Evolutionary conservation across 2,888 invertebrate genomes (phyloP), one percentile per base, ranked within the genome.

Genomic region (Belgica antarctica): DNA sequence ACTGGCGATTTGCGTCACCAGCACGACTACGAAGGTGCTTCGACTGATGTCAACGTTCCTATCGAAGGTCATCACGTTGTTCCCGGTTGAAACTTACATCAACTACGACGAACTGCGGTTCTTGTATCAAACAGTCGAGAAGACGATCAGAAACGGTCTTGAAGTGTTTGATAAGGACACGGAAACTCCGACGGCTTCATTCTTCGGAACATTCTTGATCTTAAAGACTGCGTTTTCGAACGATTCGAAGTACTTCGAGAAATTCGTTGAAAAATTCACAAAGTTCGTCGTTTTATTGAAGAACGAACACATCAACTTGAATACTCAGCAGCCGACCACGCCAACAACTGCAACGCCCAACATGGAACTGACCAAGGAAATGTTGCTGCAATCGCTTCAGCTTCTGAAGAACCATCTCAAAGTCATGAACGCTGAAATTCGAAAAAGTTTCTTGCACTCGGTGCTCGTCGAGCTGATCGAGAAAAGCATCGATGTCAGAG

Each of bases 181-280:
- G 0, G 84, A 25, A 76, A 90, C 90, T 1, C 87, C 88, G 41
- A 88, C 94, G 0, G 85, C 89, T 4, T 88, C 89, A 1, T 80
- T 97, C 3, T 92, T 94, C 74, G 94, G 96, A 0, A 94, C 96
- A 0, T 82, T 98, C 71, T 96, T 97, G 92, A 91, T 98, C 82
- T 81, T 98, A 71, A 97, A 97, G 80, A 96, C 97, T 0, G 96
- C 96, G 62, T 97, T 96, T 77, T 85, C 89, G 1, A 94, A 93
- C 75, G 95, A 94, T 79, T 89, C 91, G 1, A 88, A 90, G 19
- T 98, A 96, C 80, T 90, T 99, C 69, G 98, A 99, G 80, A 83
- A 95, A 0, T 82, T 96, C 72, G 89, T 97, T 74, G 86, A 91
- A 36, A 89, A 93, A 3, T 94, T 98, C 76, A 94, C 97, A 87